Percentiles rank a stretch among this genome's conserved stretches.
phyloP scores from a whole-genome alignment of 2,113 vertebrate species.

The Pampusana beccarii region DNA sequence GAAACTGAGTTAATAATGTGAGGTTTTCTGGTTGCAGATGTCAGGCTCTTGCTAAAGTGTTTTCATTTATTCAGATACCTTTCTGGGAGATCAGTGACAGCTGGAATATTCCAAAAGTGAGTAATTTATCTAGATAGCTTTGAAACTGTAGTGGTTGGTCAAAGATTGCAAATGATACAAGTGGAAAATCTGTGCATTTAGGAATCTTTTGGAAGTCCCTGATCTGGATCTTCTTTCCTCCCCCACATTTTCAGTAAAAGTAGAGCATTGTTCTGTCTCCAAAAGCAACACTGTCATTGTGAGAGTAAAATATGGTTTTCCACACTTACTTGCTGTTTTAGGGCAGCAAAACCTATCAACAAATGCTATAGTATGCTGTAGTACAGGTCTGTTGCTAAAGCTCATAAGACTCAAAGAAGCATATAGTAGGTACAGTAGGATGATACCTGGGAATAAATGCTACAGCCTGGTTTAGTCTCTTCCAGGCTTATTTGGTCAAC shows the following conservation, averaged over 20 bases:
- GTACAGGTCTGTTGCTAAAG: background rate
- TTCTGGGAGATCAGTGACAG: constrained; percentile 28
- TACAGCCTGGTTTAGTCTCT: background rate
- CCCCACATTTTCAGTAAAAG: background rate
- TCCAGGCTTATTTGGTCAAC: background rate
- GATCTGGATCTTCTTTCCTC: background rate
- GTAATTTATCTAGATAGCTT: constrained; percentile 16
- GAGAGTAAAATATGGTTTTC: background rate
- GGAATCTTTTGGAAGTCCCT: background rate
- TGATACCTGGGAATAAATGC: background rate
- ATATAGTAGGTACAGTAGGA: background rate
- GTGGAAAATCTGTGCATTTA: background rate
- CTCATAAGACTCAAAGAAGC: background rate
- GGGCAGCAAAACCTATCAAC: background rate
- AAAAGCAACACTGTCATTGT: background rate
- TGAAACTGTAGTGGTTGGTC: background rate
- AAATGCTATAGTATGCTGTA: background rate
- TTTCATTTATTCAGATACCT: constrained; percentile 23
- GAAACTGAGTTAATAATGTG: constrained; percentile 28
- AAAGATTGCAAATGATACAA: background rate
- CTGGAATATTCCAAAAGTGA: constrained; percentile 37
- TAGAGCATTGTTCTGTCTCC: background rate
- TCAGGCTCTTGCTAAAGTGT: background rate
- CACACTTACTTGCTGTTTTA: background rate
- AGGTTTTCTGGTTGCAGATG: constrained; percentile 36